Evolutionary conservation across 2,888 invertebrate genomes (phyloP).

Genomic region (Nomada goodeniana): DNA sequence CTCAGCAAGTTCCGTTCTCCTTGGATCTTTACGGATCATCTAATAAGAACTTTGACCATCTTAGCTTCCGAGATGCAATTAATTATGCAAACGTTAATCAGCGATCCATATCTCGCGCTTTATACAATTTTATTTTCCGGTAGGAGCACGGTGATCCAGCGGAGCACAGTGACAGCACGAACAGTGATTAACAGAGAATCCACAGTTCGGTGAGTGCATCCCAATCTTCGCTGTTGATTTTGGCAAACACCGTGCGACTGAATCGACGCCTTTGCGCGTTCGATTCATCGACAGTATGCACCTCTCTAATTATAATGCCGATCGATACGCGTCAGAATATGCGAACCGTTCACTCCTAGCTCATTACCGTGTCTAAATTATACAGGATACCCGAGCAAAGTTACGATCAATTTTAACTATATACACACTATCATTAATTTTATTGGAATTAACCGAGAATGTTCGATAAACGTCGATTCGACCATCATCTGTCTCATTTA

Average conservation of each 20-base stretch:
- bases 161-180: background rate
- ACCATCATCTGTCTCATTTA: too few species aligned
- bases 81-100: background rate
- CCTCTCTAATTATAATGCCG: conserved; percentile 38
- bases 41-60: background rate
- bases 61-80: background rate
- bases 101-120: background rate
- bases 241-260: conserved; percentile 38
- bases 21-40: background rate
- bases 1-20: background rate
- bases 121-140: background rate
- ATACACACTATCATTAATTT: too few species aligned
- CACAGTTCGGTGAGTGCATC: conserved; percentile 8
- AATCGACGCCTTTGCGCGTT: conserved; percentile 35
- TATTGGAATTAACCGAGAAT: too few species aligned
- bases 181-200: conserved; percentile 37
- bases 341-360: conserved; percentile 3
- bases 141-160: too few species aligned
- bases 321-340: conserved; percentile 42
- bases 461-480: too few species aligned
- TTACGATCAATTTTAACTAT: too few species aligned
- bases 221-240: conserved; percentile 50
- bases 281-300: conserved; percentile 23
- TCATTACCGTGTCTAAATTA: conserved; percentile 1
- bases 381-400: background rate